Base-by-base conservation (phyloP, 37 sponge, comb jelly and placozoan genomes). In the Ianthella basta region DNA sequence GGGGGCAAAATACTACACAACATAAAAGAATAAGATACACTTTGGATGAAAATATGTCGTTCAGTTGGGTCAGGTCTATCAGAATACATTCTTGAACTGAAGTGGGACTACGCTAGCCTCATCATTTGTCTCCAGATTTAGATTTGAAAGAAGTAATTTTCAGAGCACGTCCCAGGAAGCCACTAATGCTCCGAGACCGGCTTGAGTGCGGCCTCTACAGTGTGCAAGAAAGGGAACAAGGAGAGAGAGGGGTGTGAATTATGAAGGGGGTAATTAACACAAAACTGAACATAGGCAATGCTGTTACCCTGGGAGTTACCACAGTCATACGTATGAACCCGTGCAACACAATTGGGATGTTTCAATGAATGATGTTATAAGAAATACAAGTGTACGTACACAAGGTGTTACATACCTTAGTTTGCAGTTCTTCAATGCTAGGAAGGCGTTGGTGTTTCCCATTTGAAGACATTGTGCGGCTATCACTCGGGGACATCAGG, bases 91-190 rank as follows among this genome's bases (percentile, higher is more conserved):
- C 50, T 44, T 44, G 50, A 44, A 44, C 3, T 10, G 50, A n/a
- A 44, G 6, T 44, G 8, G 8, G 50, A 3, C 3, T 44, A 8
- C 50, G 8, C 50, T 10, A 8, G 50, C 50, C 50, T 44, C 50
- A 10, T 61, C 14, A 61, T 36, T 75, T 75, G 21, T 75, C 78
- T 23, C 54, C 78, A 19, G 44, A 25, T 41, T 50, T 75, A 16
- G 78, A 75, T 41, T 75, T 75, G 44, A 75, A 75, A 10, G 78
- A 75, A 21, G 78, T 75, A 3, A 75, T 75, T 36, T 75, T 75
- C 38, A 75, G 78, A 23, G 78, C 78, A 19, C 78, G 37, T 2
- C 78, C 78, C 16, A 75, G 38, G 25, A 75, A 75, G 14, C 78
- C 78, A 18, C 78, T 36, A 10, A 75, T 75, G 10, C 78, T 75